Evolutionary conservation across 2,888 invertebrate genomes (phyloP).

Genomic region (Laothoe populi): DNA sequence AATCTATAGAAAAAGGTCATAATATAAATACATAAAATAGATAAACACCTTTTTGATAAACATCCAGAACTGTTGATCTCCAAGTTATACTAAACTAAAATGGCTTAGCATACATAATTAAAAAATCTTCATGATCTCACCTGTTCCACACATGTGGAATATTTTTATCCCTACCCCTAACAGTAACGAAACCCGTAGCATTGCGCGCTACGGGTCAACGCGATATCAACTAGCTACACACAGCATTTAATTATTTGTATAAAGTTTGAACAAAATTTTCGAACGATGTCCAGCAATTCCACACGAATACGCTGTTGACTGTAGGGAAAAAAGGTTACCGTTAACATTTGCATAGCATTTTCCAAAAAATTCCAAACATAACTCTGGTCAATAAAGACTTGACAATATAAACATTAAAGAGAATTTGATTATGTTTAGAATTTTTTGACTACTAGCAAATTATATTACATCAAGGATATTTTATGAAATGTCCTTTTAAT

Average conservation of each 20-base stretch:
- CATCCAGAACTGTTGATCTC: constrained; percentile 47
- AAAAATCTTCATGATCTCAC: constrained; percentile 83
- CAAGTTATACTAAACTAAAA: constrained; percentile 67
- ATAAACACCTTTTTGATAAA: constrained; percentile 47
- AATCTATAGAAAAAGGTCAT: constrained; percentile 25
- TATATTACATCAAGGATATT: constrained; percentile 30
- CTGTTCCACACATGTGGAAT: constrained; percentile 81
- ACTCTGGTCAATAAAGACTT: constrained; percentile 32
- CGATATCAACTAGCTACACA: constrained; percentile 82
- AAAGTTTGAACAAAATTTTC: constrained; percentile 74
- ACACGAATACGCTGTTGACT: constrained; percentile 82
- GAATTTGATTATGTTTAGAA: constrained; percentile 65
- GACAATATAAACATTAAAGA: constrained; percentile 24
- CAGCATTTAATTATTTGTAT: constrained; percentile 73
- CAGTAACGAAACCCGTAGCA: constrained; percentile 83
- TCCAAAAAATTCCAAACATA: constrained; percentile 78
- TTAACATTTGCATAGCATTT: constrained; percentile 76
- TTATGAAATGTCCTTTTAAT: constrained; percentile 1
- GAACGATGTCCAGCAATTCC: constrained; percentile 80
- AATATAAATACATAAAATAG: constrained; percentile 40
- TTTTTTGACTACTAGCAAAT: constrained; percentile 76
- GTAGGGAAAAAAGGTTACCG: constrained; percentile 82
- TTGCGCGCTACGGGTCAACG: constrained; percentile 85
- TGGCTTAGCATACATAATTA: constrained; percentile 68
- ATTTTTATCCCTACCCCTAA: constrained; percentile 79